Evolutionary conservation across 2,888 invertebrate genomes (phyloP).

Genomic region (Drosophila niveifrons): DNA sequence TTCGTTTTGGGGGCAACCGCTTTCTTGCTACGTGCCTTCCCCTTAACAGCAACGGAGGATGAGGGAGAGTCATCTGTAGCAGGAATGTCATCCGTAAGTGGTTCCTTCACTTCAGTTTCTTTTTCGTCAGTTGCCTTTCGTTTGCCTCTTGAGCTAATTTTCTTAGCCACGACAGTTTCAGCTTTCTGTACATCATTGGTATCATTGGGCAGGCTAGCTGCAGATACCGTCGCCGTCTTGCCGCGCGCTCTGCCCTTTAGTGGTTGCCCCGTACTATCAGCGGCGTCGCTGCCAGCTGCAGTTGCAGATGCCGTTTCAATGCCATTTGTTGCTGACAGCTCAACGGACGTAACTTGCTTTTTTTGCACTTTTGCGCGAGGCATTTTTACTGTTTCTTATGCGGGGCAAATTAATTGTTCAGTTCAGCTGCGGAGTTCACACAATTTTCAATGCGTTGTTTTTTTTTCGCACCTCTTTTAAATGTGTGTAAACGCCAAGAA

Average conservation of each 20-base stretch:
- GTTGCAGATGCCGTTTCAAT: constrained; percentile 29
- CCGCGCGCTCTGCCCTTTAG: constrained; percentile 61
- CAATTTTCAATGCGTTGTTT: not conserved
- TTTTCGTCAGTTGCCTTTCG: constrained; percentile 10
- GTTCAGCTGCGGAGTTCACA: not conserved
- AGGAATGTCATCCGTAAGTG: not conserved
- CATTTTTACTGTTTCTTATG: constrained; percentile 52
- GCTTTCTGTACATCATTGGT: constrained; percentile 4
- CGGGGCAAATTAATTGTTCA: not conserved
- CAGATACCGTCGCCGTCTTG: constrained; percentile 48
- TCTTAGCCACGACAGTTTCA: constrained; percentile 6
- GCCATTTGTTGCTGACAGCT: constrained; percentile 47
- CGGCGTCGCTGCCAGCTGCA: constrained; percentile 16
- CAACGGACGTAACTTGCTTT: constrained; percentile 44
- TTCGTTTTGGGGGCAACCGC: not conserved
- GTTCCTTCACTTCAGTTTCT: not conserved
- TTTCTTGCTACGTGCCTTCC: constrained; percentile 18
- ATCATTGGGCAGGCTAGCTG: constrained; percentile 14
- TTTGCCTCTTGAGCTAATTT: constrained; percentile 5
- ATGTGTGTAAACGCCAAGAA: constrained; percentile 9
- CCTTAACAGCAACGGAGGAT: not conserved
- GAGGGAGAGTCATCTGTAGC: constrained; percentile 6
- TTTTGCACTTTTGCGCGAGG: constrained; percentile 65
- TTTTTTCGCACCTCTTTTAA: constrained; percentile 14
- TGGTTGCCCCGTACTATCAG: constrained; percentile 29